These are phyloP conservation scores for Cyclargus thomasi DNA, from an alignment of 1,140 invertebrate species.

Conservation along the genomic window DNA sequence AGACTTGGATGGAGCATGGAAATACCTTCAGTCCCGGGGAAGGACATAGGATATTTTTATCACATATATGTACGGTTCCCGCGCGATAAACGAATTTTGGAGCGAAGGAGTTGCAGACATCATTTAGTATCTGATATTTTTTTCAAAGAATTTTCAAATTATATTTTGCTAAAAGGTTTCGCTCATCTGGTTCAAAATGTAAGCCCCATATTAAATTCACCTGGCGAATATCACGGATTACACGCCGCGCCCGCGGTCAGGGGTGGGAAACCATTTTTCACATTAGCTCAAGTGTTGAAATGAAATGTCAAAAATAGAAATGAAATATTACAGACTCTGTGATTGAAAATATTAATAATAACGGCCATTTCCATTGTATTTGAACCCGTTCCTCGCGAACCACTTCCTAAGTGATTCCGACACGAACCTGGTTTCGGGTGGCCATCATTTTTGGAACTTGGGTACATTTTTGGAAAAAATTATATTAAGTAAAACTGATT, in stretches of 20 bases:
- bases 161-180: not conserved
- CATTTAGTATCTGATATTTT: too few relatives aligned
- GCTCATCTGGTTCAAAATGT: not conserved
- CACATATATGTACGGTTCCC: too few relatives aligned
- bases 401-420: conserved; percentile 1
- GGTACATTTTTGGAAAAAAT: too few relatives aligned
- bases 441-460: not conserved
- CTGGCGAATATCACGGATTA: not conserved
- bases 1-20: too few relatives aligned
- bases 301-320: conserved; percentile 3
- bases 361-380: not conserved
- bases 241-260: not conserved
- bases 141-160: not conserved
- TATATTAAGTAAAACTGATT: too few relatives aligned
- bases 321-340: not conserved
- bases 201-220: not conserved
- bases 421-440: not conserved
- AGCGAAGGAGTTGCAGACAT: too few relatives aligned
- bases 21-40: too few relatives aligned
- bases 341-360: conserved; percentile 6
- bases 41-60: too few relatives aligned
- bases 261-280: not conserved
- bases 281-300: conserved; percentile 8
- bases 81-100: too few relatives aligned
- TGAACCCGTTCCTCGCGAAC: conserved; percentile 1